These are phyloP conservation scores for Haliclona indistincta DNA, from an alignment of 37 sponge, comb jelly and placozoan species.

Conservation along the genomic window DNA sequence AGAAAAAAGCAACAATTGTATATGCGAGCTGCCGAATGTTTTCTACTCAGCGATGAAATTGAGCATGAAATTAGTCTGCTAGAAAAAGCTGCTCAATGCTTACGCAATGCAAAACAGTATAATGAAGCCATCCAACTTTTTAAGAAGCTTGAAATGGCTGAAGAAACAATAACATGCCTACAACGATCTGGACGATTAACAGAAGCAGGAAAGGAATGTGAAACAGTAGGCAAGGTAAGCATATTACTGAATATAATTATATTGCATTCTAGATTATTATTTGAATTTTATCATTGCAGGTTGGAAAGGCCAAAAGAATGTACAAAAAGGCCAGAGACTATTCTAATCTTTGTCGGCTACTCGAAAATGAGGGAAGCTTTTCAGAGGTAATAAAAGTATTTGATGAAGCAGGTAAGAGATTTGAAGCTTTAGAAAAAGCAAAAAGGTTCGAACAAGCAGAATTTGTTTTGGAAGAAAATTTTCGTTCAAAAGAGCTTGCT, in stretches of 20 bases:
- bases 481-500: conserved; percentile 3
- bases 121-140: conserved; percentile 34
- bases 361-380: conserved; percentile 21
- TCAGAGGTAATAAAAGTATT: conserved; percentile 13
- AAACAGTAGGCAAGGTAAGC: conserved; percentile 13
- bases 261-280: background rate
- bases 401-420: background rate
- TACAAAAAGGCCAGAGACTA: conserved; percentile 26
- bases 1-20: conserved; percentile 15
- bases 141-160: conserved; percentile 17
- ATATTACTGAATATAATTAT: background rate
- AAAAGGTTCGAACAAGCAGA: background rate
- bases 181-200: no score
- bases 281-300: conserved; percentile 24
- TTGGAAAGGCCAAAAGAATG: conserved; percentile 24
- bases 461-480: background rate
- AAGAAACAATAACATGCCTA: no score
- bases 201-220: no score
- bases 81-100: conserved; percentile 53
- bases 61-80: conserved; percentile 17
- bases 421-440: conserved; percentile 29
- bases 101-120: conserved; percentile 40
- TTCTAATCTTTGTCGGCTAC: conserved; percentile 10
- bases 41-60: conserved; percentile 38
- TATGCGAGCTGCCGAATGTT: conserved; percentile 42